These are phyloP conservation scores for Gephyroberyx darwinii DNA, from an alignment of 2,797 vertebrate species.

Conservation along the genomic window DNA sequence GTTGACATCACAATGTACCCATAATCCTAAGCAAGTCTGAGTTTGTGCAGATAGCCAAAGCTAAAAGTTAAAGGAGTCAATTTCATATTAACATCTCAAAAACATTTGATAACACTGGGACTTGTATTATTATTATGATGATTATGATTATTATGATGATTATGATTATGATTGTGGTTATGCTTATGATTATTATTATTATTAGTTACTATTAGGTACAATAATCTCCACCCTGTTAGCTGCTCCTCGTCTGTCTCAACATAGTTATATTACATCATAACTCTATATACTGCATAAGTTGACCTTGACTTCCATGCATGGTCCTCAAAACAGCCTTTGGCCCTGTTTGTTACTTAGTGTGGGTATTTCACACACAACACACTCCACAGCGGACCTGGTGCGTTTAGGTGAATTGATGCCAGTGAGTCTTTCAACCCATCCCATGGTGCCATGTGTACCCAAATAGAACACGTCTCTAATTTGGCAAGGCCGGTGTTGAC, in stretches of 20 bases:
- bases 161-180: no score
- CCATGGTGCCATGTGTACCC: conserved; percentile 22
- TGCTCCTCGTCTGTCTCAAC: conserved; percentile 17
- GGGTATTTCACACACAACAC: conserved; percentile 15
- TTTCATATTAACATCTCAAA: no score
- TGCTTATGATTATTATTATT: no score
- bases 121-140: no score
- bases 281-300: conserved; percentile 14
- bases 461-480: conserved; percentile 60
- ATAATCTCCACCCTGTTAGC: conserved; percentile 15
- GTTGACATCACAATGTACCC: no score
- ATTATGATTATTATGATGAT: no score
- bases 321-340: background rate
- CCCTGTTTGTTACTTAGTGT: background rate
- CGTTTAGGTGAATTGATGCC: conserved; percentile 28
- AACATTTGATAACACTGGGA: no score
- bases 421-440: conserved; percentile 25
- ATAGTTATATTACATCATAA: conserved; percentile 4
- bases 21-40: no score
- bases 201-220: no score
- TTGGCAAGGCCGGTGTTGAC: conserved; percentile 63
- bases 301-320: conserved; percentile 8
- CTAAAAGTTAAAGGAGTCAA: no score
- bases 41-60: no score
- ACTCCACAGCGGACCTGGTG: conserved; percentile 21